Conservation (phyloP, 2,888 invertebrate species). For the Horisme vitalbata region DNA sequence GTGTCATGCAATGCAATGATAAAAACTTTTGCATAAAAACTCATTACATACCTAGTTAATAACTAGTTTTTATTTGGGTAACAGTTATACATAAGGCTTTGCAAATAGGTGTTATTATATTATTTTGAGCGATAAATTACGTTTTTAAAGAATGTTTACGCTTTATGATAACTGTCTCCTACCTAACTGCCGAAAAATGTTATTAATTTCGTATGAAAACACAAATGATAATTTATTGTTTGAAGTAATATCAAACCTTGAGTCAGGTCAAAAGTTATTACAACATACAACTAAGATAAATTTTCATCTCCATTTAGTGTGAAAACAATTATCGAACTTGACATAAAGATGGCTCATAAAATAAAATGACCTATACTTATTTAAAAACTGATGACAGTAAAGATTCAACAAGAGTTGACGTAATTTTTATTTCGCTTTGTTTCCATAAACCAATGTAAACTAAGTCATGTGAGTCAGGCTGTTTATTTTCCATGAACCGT, state of each 20-base stretch:
- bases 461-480: slow-evolving; percentile 13
- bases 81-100: too few species aligned
- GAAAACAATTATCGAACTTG: too few species aligned
- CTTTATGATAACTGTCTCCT: background rate
- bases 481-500: slow-evolving; percentile 9
- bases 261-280: too few species aligned
- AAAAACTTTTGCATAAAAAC: background rate
- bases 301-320: too few species aligned
- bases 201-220: background rate
- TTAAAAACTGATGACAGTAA: slow-evolving; percentile 3
- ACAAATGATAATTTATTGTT: too few species aligned
- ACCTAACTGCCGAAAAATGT: background rate
- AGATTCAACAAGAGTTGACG: background rate
- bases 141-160: slow-evolving; percentile 1
- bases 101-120: too few species aligned
- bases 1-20: background rate
- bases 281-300: too few species aligned
- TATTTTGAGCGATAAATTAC: background rate
- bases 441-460: slow-evolving; percentile 8
- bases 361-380: too few species aligned
- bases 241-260: too few species aligned
- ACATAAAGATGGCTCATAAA: too few species aligned
- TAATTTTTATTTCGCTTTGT: slow-evolving; percentile 8
- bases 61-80: background rate
- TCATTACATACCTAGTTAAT: slow-evolving; percentile 3